These are phyloP conservation scores for Panagrolaimus sp. DNA, from an alignment of 1,140 invertebrate species.

Conservation along the genomic window DNA sequence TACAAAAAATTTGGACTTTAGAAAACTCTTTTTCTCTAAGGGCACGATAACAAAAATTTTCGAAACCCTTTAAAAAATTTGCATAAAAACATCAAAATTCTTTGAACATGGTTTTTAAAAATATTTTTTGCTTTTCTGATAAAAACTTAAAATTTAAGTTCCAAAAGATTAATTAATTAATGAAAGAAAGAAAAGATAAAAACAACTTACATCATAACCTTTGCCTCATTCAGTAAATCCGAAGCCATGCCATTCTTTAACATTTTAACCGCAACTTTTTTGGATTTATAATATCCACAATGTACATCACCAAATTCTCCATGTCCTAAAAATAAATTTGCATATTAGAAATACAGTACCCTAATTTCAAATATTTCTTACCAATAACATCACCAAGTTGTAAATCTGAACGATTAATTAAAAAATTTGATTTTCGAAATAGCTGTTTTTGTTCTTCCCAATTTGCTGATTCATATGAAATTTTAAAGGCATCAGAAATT, in stretches of 20 bases:
- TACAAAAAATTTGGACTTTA: no score
- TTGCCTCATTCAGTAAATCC: slow-evolving; percentile 55
- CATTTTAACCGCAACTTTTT: slow-evolving; percentile 92
- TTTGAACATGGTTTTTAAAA: background rate
- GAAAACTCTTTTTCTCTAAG: no score
- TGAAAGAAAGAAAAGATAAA: background rate
- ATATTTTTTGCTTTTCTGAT: no score
- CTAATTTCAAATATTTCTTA: slow-evolving; percentile 86
- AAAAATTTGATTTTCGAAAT: slow-evolving; percentile 79
- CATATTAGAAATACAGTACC: no score
- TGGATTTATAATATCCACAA: slow-evolving; percentile 78
- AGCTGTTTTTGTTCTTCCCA: slow-evolving; percentile 70
- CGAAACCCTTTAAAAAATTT: no score
- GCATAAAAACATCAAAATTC: no score
- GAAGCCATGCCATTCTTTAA: slow-evolving; percentile 72
- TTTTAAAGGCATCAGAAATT: slow-evolving; percentile 47
- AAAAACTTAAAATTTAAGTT: no score
- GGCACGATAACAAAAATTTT: no score
- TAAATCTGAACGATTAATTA: slow-evolving; percentile 75
- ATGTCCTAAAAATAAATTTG: background rate
- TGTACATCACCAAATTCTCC: slow-evolving; percentile 71
- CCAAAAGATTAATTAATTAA: no score
- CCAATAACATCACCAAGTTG: slow-evolving; percentile 78
- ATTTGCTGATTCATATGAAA: slow-evolving; percentile 38
- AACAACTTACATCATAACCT: slow-evolving; percentile 56